phyloP scores from a whole-genome alignment of 2,797 vertebrate species.

The Sebastes kiyomatsui region DNA sequence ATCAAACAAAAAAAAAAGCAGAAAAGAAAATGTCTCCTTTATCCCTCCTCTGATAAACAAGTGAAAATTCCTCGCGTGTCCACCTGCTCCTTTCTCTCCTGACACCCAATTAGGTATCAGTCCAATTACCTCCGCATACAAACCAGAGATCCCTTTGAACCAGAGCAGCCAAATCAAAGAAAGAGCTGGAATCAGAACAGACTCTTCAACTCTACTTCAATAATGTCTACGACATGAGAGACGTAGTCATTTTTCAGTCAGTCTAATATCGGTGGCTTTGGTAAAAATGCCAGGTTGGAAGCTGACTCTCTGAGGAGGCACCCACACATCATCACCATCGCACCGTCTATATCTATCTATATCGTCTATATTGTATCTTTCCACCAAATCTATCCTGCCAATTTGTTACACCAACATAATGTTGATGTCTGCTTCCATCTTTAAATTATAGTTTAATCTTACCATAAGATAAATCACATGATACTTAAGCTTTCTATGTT shows the following conservation, averaged over 20 bases:
- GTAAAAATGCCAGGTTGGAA: constrained; percentile 36
- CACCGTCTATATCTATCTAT: too few species aligned
- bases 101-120: constrained; percentile 39
- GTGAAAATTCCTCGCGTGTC: constrained; percentile 26
- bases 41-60: background rate
- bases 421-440: background rate
- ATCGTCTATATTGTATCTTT: background rate
- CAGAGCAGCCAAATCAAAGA: constrained; percentile 51
- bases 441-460: background rate
- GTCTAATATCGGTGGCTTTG: constrained; percentile 32
- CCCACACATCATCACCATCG: background rate
- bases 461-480: background rate
- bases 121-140: constrained; percentile 53
- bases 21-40: background rate
- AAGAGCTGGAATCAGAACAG: constrained; percentile 38
- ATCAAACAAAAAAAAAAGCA: background rate
- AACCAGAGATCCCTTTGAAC: constrained; percentile 51
- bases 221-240: constrained; percentile 17
- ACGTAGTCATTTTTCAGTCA: background rate
- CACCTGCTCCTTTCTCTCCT: constrained; percentile 49
- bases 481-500: background rate
- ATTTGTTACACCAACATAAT: background rate
- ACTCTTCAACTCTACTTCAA: constrained; percentile 37
- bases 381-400: background rate
- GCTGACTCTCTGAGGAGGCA: background rate